Base-by-base conservation (phyloP, 2,888 invertebrate genomes). In the Elysia crispata region DNA sequence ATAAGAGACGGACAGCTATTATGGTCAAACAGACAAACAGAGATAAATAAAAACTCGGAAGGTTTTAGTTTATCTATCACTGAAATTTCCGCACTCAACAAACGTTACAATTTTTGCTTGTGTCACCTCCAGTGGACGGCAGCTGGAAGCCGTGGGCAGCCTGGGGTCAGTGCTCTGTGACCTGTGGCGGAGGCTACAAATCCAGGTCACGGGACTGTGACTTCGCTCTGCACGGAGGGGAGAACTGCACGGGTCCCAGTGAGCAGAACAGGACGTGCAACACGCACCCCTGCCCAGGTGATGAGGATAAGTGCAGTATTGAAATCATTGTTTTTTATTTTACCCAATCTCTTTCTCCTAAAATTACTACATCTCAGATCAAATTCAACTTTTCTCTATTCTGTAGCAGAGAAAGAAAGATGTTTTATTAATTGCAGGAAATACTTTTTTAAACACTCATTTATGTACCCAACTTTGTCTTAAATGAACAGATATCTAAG, bases 181-280 rank as follows among this genome's bases (percentile, higher is more conserved):
- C 77, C 1, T 77, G 77, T 73, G 88, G 87, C 0, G 86, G 86
- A n/a, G 88, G 88, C 15, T 79, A 79, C 5, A 84, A 85, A 1
- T 81, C 60, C 30, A 77, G 89, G 33, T 80, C 81, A 18, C 84
- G 89, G 66, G 81, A 81, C 0, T 89, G 89, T 81, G 75, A 83
- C 62, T 77, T 79, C n/a, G 87, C 88, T 11, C 78, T 79, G 15
- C 83, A 85, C 78, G 86, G 86, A 0, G 89, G 89, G 13, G 81
- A 81, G 15, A 82, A 76, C 30, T 89, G 89, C 82, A 81, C 57
- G 5, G 89, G 89, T 13, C 80, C 82, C 25, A 33, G 64, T n/a
- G 8, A 6, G n/a, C 81, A 83, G 30, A 79, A 41, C 5, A 60
- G 49, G 13, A 76, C 67, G 15, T 83, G 83, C 77, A 64, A 81